Conservation (phyloP, 2,888 invertebrate genomes). For the Koerneria pararmatus region DNA sequence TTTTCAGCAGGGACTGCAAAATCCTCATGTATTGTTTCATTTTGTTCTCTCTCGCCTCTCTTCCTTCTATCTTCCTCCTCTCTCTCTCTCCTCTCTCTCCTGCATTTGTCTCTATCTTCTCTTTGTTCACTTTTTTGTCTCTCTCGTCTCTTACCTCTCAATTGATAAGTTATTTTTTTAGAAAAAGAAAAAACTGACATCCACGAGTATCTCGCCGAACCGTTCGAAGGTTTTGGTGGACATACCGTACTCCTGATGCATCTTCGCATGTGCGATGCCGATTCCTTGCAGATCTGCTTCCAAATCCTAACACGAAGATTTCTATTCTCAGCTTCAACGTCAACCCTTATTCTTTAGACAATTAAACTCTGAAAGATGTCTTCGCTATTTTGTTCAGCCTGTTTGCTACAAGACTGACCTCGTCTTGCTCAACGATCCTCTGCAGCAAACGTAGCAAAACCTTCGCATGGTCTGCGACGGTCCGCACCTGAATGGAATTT, state of each 20-base stretch:
- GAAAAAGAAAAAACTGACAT: neutral
- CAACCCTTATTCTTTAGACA: neutral
- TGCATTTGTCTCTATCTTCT: neutral
- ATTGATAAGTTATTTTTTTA: no score
- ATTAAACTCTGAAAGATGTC: neutral
- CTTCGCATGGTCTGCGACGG: conserved; percentile 45
- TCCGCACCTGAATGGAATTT: conserved; percentile 31
- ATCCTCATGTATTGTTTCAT: neutral
- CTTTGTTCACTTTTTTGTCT: neutral
- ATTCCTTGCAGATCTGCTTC: conserved; percentile 31
- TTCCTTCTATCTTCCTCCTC: conserved; percentile 12
- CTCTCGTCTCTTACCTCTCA: no score
- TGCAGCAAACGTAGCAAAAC: conserved; percentile 45
- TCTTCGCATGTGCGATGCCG: conserved; percentile 31
- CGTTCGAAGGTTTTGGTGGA: conserved; percentile 30
- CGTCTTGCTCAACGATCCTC: conserved; percentile 46
- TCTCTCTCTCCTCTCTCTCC: conserved; percentile 26
- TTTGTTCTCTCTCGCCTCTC: conserved; percentile 1
- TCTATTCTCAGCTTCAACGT: neutral
- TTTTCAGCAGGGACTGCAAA: conserved; percentile 47
- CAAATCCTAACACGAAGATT: conserved; percentile 27
- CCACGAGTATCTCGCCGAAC: conserved; percentile 36
- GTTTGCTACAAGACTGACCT: conserved; percentile 25
- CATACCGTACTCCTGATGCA: conserved; percentile 30
- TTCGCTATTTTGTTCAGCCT: neutral